phyloP scores from a whole-genome alignment of 2,888 invertebrate species.

The Lottia gigantea region DNA sequence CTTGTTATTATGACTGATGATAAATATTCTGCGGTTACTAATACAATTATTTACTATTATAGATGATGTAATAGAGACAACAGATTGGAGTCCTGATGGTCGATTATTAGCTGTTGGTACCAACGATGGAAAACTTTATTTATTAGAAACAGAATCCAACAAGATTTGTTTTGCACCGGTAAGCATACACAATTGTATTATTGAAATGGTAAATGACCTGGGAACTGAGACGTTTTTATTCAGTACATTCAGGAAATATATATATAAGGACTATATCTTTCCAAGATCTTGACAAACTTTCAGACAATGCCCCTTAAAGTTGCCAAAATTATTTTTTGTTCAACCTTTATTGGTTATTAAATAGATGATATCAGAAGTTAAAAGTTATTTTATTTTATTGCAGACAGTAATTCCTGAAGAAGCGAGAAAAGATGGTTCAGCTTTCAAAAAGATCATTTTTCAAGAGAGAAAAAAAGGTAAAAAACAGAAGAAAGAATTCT shows the following conservation, averaged over 20 bases:
- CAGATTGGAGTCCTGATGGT: constrained; percentile 55
- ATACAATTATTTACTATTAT: constrained; percentile 12
- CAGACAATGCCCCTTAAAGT: too few species aligned
- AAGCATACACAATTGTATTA: constrained; percentile 20
- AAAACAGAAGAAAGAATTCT: too few species aligned
- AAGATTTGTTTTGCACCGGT: constrained; percentile 49
- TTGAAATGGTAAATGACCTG: too few species aligned
- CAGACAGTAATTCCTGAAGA: constrained; percentile 43
- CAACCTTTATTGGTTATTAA: too few species aligned
- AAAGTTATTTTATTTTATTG: constrained; percentile 5
- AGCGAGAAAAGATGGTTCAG: constrained; percentile 30
- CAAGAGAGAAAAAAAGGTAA: constrained; percentile 26
- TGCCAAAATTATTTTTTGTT: too few species aligned
- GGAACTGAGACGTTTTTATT: too few species aligned
- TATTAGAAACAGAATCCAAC: constrained; percentile 44
- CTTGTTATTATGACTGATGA: too few species aligned
- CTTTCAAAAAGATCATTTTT: constrained; percentile 41
- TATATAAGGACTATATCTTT: too few species aligned
- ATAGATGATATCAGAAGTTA: too few species aligned
- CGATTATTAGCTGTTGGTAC: constrained; percentile 51
- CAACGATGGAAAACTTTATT: constrained; percentile 45
- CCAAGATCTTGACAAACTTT: too few species aligned
- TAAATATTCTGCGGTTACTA: not conserved
- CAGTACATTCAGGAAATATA: too few species aligned
- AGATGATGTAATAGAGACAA: constrained; percentile 49